These are phyloP conservation scores for Anomalospiza imberbis DNA, from an alignment of 2,797 vertebrate genomes.

Conservation along the genomic window DNA sequence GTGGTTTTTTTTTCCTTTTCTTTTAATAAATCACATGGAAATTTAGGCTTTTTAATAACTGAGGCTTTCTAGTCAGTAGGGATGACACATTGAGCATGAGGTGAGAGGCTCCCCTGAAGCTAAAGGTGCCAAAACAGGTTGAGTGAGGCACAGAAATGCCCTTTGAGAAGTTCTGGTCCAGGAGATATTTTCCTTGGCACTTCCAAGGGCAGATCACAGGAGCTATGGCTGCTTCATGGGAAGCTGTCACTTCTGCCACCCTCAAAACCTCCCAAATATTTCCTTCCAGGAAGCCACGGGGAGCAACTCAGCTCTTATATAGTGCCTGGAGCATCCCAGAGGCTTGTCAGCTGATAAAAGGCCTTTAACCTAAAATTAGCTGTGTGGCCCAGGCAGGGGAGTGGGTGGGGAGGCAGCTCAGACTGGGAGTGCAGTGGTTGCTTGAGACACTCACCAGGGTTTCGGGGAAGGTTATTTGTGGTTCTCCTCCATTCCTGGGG, in stretches of 20 bases:
- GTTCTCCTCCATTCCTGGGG: not conserved
- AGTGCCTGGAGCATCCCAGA: not conserved
- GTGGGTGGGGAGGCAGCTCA: not conserved
- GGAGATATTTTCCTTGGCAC: not conserved
- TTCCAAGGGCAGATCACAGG: not conserved
- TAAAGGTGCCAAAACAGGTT: not conserved
- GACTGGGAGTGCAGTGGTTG: rapidly evolving
- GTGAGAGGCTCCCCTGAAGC: not conserved
- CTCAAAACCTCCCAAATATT: not conserved
- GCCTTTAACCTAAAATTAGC: not conserved
- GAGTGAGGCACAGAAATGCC: not conserved
- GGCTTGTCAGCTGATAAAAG: not conserved
- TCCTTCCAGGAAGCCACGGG: not conserved
- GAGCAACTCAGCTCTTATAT: not conserved
- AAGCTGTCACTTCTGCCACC: not conserved
- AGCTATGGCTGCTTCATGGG: rapidly evolving
- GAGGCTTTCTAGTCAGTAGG: not conserved
- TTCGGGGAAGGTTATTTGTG: not conserved
- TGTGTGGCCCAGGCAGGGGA: not conserved
- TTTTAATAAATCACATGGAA: not conserved
- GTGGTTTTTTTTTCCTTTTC: not conserved
- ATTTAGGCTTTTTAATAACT: not conserved
- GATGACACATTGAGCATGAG: not conserved
- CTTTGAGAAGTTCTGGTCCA: not conserved
- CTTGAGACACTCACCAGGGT: rapidly evolving